These are phyloP conservation scores for Clarias gariepinus DNA, from an alignment of 2,113 vertebrate genomes.

Conservation along the genomic window DNA sequence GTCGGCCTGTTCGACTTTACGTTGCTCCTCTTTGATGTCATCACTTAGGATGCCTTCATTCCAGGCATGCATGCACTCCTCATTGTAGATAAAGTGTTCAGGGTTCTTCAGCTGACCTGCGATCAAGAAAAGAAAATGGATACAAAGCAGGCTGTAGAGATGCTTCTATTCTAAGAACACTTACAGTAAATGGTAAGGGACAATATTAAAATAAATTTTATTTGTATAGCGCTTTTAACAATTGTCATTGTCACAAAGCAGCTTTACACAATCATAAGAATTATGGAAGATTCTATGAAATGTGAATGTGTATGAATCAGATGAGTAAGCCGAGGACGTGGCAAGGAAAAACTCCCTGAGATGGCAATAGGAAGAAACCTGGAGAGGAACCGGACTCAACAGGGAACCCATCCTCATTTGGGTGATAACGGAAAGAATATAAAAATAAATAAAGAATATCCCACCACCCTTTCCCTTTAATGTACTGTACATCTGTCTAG, in stretches of 20 bases:
- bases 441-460: no score
- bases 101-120: constrained; percentile 72
- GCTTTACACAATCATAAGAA: no score
- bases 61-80: constrained; percentile 70
- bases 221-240: no score
- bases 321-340: no score
- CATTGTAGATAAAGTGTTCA: constrained; percentile 69
- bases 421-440: no score
- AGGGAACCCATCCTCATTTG: no score
- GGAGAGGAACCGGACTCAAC: no score
- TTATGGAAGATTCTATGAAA: no score
- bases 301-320: no score
- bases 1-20: constrained; percentile 77
- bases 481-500: neutral
- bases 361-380: no score
- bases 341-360: no score
- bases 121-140: neutral
- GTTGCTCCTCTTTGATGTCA: constrained; percentile 77
- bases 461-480: neutral
- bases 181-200: neutral
- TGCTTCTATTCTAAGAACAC: neutral
- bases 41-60: constrained; percentile 72
- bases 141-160: neutral
- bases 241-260: no score
- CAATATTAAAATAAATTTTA: neutral